Base-by-base conservation (phyloP, 2,888 invertebrate species). In the Apodemia duryi region DNA sequence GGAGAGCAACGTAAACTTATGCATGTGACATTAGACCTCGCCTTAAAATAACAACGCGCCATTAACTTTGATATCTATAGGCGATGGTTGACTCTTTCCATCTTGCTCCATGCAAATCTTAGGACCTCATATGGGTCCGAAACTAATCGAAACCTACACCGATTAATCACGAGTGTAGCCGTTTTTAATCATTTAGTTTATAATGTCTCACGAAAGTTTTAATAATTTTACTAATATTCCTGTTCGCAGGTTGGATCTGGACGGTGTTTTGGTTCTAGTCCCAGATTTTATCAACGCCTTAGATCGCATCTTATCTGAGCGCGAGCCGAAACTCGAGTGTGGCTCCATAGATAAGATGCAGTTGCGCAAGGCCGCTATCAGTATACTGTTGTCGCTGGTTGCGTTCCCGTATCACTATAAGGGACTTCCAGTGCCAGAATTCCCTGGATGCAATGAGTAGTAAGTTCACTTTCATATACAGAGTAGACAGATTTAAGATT, bases 381-480 rank as follows among this genome's bases (percentile, higher is more conserved):
- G 98, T 77, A 93, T 98, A 64, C 92, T 99, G 32, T 86, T 98
- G 72, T 99, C 99, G 1, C 94, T 99, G 85, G 93, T 99, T 69
- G 96, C 97, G 28, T 93, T 99, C 77, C 99, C 99, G 0, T 93
- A 98, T 67, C 98, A 99, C 89, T 99, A 98, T 82, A 96, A 94
- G 82, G 95, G 94, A 69, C 85, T 96, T 68, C 92, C 94, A 5
- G 96, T 96, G 54, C 95, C 95, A 1, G 96, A 95, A 81, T 92
- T 96, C 65, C 93, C 93, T 6, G 94, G 93, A 32, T 92, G 93
- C 63, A 92, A 91, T 69, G 94, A 90, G 51, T 89, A 86, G 89
- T 90, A 41, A 83, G 88, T 85, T 21, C 35, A 32, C 13, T 29
- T 4, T 75, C 1, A 43, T 43, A 11, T 9, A 6, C 6, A 38